Evolutionary conservation across 2,113 vertebrate genomes (phyloP).

Genomic region (Neoarius graeffei): DNA sequence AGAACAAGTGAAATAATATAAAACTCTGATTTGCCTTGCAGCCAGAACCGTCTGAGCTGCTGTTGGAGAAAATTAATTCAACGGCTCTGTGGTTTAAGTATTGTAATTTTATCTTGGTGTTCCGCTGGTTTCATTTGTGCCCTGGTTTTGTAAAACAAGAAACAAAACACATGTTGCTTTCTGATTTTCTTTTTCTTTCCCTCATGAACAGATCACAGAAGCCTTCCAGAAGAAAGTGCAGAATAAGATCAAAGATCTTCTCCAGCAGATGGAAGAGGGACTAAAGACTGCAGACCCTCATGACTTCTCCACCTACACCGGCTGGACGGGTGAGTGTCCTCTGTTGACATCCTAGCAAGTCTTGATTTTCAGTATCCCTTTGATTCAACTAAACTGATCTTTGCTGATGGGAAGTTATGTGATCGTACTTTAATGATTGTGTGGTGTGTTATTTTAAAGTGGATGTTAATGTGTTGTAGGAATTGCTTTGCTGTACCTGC

Average conservation of each 20-base stretch:
- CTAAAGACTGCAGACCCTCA: conserved; percentile 95
- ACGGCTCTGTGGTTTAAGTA: not conserved
- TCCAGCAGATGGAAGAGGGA: conserved; percentile 97
- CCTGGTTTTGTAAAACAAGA: not conserved
- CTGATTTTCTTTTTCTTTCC: not conserved
- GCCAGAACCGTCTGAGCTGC: not conserved
- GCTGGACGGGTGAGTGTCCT: conserved; percentile 85
- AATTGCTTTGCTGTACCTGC: conserved; percentile 90
- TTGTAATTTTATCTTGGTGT: not conserved
- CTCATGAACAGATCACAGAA: conserved; percentile 74
- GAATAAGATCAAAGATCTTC: conserved; percentile 91
- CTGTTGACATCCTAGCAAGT: not conserved
- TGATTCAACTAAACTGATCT: not conserved
- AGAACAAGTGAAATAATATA: not conserved
- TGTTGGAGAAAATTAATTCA: not conserved
- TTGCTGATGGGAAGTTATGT: not conserved
- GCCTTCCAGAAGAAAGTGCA: conserved; percentile 82
- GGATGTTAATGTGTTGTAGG: conserved; percentile 67
- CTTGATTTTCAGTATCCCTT: not conserved
- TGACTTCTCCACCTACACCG: conserved; percentile 92
- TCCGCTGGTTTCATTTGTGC: not conserved
- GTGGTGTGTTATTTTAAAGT: not conserved
- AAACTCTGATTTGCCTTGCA: not conserved
- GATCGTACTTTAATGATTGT: not conserved
- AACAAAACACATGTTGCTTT: not conserved